phyloP scores from a whole-genome alignment of 2,797 vertebrate species.

The Pangasius mekongensis region DNA sequence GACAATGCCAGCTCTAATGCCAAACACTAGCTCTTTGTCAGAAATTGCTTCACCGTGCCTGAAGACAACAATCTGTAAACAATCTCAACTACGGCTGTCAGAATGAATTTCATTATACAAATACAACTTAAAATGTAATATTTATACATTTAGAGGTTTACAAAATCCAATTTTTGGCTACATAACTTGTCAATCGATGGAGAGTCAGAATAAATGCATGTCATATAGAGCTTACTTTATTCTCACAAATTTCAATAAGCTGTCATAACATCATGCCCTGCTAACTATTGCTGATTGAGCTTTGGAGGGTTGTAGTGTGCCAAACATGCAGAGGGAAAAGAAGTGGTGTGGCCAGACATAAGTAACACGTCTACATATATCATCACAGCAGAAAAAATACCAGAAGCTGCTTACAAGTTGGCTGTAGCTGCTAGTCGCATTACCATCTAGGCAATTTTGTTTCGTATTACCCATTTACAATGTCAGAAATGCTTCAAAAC shows the following conservation, averaged over 20 bases:
- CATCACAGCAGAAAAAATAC: not conserved
- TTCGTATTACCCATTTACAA: not conserved
- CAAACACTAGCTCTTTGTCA: conserved; percentile 35
- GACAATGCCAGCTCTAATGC: not conserved
- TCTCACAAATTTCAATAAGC: not conserved
- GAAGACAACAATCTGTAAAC: conserved; percentile 12
- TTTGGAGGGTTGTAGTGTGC: not conserved
- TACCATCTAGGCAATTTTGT: not conserved
- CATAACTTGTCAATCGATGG: not conserved
- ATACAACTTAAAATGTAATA: not conserved
- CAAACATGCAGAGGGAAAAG: not conserved
- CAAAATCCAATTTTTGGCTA: not conserved
- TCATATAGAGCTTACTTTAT: not conserved
- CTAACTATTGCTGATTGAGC: not conserved
- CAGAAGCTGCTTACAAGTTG: not conserved
- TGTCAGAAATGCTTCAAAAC: not conserved
- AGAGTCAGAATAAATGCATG: not conserved
- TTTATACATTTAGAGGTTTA: not conserved
- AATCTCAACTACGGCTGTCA: not conserved
- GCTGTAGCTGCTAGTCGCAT: not conserved
- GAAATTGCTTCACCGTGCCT: conserved; percentile 24
- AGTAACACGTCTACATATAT: not conserved
- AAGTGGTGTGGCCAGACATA: not conserved
- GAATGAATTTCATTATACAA: not conserved
- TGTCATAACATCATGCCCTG: too few relatives aligned